phyloP scores from a whole-genome alignment of 2,113 vertebrate genomes.

The Ptychochromis oligacanthus region DNA sequence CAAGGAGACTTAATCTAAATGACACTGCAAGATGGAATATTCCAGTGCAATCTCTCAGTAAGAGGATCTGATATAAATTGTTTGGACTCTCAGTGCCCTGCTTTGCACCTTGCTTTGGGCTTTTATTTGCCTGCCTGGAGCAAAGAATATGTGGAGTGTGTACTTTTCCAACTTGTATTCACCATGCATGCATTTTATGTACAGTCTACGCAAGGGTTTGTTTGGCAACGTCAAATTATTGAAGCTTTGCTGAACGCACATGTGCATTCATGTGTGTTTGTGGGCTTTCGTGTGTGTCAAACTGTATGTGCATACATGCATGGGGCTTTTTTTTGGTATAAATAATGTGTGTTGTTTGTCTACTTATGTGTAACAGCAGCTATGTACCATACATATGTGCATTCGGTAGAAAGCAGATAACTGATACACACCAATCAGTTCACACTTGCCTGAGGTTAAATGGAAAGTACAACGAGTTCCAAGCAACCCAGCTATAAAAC shows the following conservation, averaged over 20 bases:
- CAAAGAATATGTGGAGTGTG: background rate
- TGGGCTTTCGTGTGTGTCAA: background rate
- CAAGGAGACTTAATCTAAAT: slow-evolving; percentile 32
- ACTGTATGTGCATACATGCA: background rate
- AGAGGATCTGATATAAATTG: slow-evolving; percentile 26
- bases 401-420: slow-evolving; percentile 10
- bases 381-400: background rate
- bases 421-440: slow-evolving; percentile 15
- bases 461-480: slow-evolving; percentile 2
- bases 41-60: slow-evolving; percentile 10
- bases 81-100: slow-evolving; percentile 28
- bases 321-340: background rate
- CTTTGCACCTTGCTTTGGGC: background rate
- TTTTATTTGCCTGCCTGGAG: slow-evolving; percentile 20
- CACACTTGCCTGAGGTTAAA: slow-evolving; percentile 35
- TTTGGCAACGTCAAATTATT: background rate
- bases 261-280: slow-evolving; percentile 33
- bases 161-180: background rate
- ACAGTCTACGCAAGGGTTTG: background rate
- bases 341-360: background rate
- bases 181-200: background rate
- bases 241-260: slow-evolving; percentile 9
- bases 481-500: slow-evolving; percentile 13
- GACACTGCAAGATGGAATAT: slow-evolving; percentile 40
- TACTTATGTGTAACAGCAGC: background rate